Percentiles rank a stretch among this genome's conserved stretches.
These are phyloP conservation scores for Therioaphis trifolii DNA, from an alignment of 2,888 invertebrate genomes.

Conservation along the genomic window DNA sequence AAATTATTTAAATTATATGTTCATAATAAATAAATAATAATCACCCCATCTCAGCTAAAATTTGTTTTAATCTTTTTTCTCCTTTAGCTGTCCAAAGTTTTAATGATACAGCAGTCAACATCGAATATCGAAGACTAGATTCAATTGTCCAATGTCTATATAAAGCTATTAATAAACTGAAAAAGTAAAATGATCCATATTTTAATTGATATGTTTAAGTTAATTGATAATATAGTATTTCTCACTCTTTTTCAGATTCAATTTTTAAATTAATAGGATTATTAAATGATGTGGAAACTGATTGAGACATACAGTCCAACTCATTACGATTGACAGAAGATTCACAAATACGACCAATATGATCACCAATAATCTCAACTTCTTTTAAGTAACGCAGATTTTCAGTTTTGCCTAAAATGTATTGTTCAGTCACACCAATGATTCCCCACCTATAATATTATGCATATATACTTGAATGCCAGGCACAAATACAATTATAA, in stretches of 20 bases:
- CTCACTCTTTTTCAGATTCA: constrained; percentile 68
- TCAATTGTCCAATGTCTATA: constrained; percentile 94
- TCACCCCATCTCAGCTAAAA: constrained; percentile 93
- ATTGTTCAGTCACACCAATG: constrained; percentile 84
- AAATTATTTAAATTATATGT: not conserved
- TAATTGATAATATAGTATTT: constrained; percentile 31
- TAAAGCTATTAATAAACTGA: constrained; percentile 73
- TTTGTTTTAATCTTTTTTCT: constrained; percentile 81
- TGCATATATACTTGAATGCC: too few species aligned
- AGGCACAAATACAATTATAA: too few species aligned
- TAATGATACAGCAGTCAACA: constrained; percentile 81
- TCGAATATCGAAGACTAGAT: constrained; percentile 84
- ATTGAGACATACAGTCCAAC: constrained; percentile 65
- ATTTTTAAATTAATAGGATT: constrained; percentile 62
- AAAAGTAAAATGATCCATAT: constrained; percentile 1
- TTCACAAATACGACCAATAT: constrained; percentile 70
- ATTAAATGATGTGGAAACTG: constrained; percentile 66
- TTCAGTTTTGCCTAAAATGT: constrained; percentile 79
- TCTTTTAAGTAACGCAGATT: constrained; percentile 73
- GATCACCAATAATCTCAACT: constrained; percentile 70
- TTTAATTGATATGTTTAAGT: not conserved
- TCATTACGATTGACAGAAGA: constrained; percentile 65
- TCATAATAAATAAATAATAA: too few species aligned
- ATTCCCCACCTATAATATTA: constrained; percentile 83
- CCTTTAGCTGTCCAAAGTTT: constrained; percentile 90